Base-by-base conservation (phyloP, 2,888 invertebrate genomes). In the Nemurella pictetii region DNA sequence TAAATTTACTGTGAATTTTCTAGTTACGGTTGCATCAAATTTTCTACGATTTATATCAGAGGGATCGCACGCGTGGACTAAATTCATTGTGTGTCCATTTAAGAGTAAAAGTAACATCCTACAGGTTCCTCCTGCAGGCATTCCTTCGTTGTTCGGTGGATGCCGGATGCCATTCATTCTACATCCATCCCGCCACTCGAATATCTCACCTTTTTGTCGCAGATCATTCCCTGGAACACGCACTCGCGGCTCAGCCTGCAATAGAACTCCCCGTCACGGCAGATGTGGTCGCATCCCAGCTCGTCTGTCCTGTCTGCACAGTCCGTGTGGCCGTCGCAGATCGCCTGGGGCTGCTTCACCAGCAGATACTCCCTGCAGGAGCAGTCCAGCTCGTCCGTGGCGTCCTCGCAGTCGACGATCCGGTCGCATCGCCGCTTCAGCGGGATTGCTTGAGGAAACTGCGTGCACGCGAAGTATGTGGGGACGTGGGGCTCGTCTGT, bases 231-330 rank as follows among this genome's bases (percentile, higher is more conserved):
- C 12, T 90, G 88, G 0, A 93, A 91, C 85, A 96, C 90, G 88
- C 96, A 97, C 35, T 89, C 90, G 88, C 92, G 92, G 88, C 95
- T 95, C 83, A 91, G 89, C 75, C 92, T 91, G 88, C 96, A 96
- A 20, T 93, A 90, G 88, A 93, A 95, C 87, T 94, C 92, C 35
- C 92, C 89, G 26, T 90, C 89, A 0, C 90, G 89, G 87, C 96
- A 95, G 32, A 90, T 90, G 86, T 86, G 84, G 85, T 87, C 92
- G 89, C 96, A 96, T 88, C 94, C 90, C 35, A 90, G 89, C 91
- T 97, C 97, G 89, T 97, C 97, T 20, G 93, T 93, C n/a, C 92
- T 90, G 91, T 96, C 96, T 75, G 91, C 90, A 88, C 96, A 96
- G 88, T 97, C 96, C 2, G 93, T 90, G 86, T 93, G 91, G 27